Evolutionary conservation across 2,888 invertebrate species (phyloP), one percentile per base, ranked within the genome.

Genomic region (Lasioglossum marginatum): DNA sequence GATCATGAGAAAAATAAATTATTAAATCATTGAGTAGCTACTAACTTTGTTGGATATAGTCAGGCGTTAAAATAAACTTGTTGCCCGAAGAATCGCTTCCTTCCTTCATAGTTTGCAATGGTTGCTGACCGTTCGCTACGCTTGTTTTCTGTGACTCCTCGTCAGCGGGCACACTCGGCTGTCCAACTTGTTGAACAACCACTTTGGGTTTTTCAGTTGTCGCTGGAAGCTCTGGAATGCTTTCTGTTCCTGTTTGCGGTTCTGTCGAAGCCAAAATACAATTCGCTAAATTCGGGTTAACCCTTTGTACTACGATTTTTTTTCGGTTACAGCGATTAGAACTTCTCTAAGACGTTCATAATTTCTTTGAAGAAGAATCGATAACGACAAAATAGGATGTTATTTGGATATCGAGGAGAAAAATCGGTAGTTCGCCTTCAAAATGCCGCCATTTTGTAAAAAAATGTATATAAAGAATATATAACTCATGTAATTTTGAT

Each of bases 31-130:
- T 40, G 45, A 66, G 66, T 66, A 66, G 86, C 95, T 60, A 97
- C 97, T 97, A 96, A 98, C 98, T 98, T 96, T 99, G 98, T 95
- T 98, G 98, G 91, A 99, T 98, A 94, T 98, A 98, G 95, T 98
- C 98, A 79, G 98, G 98, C 23, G 98, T 98, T 86, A 99, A 96
- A 91, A 98, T 97, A 95, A 98, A 98, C 95, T 98, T 97, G 92
- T 96, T 96, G 63, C 94, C 91, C 78, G 93, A 91, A 66, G 95
- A 93, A 85, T 94, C 93, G 79, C 83, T 92, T 48, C 92, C 90
- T 19, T 95, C 95, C 87, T 94, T 94, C 4, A 92, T 71, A 8
- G 93, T 92, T 85, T 95, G 95, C 72, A 93, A 90, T 34, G 94
- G 94, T 87, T 95, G 94, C 90, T 95, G 94, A 34, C 95, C 95